These are phyloP conservation scores for Ecliptopera silaceata DNA, from an alignment of 2,888 invertebrate species.

Conservation along the genomic window DNA sequence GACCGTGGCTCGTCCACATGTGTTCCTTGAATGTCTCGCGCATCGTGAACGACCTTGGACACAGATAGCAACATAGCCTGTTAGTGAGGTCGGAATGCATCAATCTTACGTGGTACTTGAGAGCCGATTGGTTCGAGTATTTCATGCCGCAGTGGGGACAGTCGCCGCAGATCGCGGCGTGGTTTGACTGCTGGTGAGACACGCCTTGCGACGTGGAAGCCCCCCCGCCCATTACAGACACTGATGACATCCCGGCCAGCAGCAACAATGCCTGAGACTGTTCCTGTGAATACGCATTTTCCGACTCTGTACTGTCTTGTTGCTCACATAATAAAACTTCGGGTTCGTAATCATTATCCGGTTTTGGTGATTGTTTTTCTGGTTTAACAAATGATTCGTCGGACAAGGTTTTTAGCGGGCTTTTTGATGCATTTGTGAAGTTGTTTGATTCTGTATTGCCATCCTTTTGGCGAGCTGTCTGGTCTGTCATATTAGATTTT, in stretches of 20 bases:
- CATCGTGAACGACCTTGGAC: conserved; percentile 87
- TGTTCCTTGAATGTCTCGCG: conserved; percentile 87
- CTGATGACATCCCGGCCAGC: conserved; percentile 70
- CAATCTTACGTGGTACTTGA: conserved; percentile 86
- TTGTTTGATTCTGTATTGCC: conserved; percentile 54
- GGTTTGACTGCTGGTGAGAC: conserved; percentile 73
- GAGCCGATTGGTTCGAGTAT: conserved; percentile 87
- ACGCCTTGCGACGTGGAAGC: conserved; percentile 72
- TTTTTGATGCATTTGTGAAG: conserved; percentile 59
- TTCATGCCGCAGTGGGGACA: conserved; percentile 88
- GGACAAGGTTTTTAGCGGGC: conserved; percentile 58
- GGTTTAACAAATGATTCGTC: conserved; percentile 69
- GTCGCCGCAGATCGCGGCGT: conserved; percentile 83
- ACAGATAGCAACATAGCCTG: conserved; percentile 86
- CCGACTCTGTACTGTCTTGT: conserved; percentile 66
- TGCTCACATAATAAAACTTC: conserved; percentile 77
- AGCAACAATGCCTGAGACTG: conserved; percentile 69
- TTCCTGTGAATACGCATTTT: conserved; percentile 61
- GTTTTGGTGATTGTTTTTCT: conserved; percentile 74
- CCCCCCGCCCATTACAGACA: conserved; percentile 55
- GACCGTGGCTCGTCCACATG: conserved; percentile 86
- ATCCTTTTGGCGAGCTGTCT: conserved; percentile 61
- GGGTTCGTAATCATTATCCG: conserved; percentile 76
- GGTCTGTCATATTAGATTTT: conserved; percentile 64
- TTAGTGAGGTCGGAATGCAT: conserved; percentile 88